Percentiles rank a stretch among this genome's conserved stretches.
phyloP scores from a whole-genome alignment of 1,140 invertebrate genomes.

The Papilio xuthus region DNA sequence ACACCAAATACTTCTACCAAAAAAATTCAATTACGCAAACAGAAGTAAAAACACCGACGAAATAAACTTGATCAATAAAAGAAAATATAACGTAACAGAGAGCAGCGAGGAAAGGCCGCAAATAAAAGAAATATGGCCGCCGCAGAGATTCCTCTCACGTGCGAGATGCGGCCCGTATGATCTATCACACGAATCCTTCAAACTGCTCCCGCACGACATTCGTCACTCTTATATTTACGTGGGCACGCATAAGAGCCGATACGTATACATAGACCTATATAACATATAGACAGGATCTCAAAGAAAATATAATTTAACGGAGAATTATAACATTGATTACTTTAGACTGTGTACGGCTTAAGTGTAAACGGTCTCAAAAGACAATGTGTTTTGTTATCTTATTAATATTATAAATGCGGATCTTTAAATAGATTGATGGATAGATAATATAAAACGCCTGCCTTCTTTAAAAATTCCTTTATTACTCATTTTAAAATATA shows the following conservation, averaged over 20 bases:
- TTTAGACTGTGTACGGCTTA: no score
- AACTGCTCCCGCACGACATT: constrained; percentile 61
- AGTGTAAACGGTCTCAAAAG: no score
- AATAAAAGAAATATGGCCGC: constrained; percentile 45
- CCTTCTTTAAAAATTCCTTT: no score
- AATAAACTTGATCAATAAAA: constrained; percentile 39
- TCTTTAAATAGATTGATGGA: no score
- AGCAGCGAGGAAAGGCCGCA: constrained; percentile 19
- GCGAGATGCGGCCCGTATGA: constrained; percentile 45
- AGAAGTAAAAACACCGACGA: background rate
- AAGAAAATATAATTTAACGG: no score
- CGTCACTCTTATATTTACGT: constrained; percentile 78
- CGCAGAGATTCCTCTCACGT: constrained; percentile 46
- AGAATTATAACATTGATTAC: no score
- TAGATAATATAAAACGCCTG: no score
- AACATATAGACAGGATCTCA: constrained; percentile 33
- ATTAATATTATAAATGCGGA: no score
- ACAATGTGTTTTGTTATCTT: no score
- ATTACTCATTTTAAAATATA: no score
- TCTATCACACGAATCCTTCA: constrained; percentile 66
- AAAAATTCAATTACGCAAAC: constrained; percentile 22
- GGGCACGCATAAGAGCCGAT: constrained; percentile 62
- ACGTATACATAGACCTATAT: constrained; percentile 47
- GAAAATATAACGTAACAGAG: constrained; percentile 19
- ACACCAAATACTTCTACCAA: background rate